Evolutionary conservation across 2,888 invertebrate genomes (phyloP).

Genomic region (Ophion ellenae): DNA sequence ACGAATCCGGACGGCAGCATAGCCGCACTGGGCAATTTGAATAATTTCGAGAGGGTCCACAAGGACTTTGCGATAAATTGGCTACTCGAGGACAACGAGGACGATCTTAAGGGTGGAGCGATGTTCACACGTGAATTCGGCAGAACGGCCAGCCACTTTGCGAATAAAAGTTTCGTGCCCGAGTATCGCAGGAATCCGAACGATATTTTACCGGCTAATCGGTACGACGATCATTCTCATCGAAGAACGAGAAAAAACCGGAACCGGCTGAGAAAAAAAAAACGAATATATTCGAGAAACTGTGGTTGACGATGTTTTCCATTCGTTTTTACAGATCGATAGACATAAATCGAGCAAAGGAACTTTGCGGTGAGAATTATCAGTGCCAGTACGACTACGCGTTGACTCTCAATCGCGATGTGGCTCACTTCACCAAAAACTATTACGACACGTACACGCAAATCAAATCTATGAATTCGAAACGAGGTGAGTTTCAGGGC

Average conservation of each 20-base stretch:
- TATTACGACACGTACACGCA: conserved; percentile 88
- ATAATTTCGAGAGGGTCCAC: conserved; percentile 90
- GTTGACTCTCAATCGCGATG: conserved; percentile 92
- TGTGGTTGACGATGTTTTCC: conserved; percentile 9
- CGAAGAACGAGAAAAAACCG: not conserved
- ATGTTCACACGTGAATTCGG: conserved; percentile 92
- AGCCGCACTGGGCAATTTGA: conserved; percentile 85
- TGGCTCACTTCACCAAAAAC: conserved; percentile 94
- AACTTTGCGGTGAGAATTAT: conserved; percentile 92
- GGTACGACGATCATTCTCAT: conserved; percentile 80
- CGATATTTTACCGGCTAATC: conserved; percentile 90
- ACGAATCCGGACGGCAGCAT: conserved; percentile 89
- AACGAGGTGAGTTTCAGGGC: conserved; percentile 79
- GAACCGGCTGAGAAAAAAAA: not conserved
- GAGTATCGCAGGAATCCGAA: conserved; percentile 89
- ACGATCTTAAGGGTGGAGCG: conserved; percentile 89
- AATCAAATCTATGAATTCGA: conserved; percentile 82
- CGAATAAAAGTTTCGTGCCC: conserved; percentile 91
- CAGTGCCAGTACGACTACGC: conserved; percentile 96
- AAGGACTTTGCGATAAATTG: conserved; percentile 92
- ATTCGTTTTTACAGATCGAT: conserved; percentile 82
- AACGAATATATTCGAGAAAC: conserved; percentile 3
- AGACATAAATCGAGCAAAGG: conserved; percentile 87
- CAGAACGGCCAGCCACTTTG: conserved; percentile 91
- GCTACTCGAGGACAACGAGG: conserved; percentile 92